Percentiles rank a stretch among this genome's conserved stretches.
Conservation (phyloP, 2,888 invertebrate species). For the Yponomeuta evonymella region DNA sequence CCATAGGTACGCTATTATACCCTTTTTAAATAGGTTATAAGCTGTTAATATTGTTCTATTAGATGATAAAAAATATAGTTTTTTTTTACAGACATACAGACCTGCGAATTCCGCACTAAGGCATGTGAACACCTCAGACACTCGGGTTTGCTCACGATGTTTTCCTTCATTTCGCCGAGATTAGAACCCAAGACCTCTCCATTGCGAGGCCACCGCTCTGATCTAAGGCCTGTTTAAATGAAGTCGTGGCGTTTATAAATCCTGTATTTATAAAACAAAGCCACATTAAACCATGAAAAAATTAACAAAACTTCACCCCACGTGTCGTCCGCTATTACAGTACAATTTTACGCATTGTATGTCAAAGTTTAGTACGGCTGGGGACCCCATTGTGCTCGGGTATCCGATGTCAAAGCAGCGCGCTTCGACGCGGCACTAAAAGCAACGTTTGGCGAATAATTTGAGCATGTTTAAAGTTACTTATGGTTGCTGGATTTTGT, state of each 20-base stretch:
- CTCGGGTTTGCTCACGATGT: no score
- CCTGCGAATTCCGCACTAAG: no score
- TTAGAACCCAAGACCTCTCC: no score
- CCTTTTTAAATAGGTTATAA: no score
- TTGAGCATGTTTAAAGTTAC: conserved; percentile 14
- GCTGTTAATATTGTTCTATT: no score
- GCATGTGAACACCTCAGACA: no score
- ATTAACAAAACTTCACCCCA: background rate
- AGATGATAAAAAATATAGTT: no score
- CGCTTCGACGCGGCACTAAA: conserved; percentile 15
- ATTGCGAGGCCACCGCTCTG: no score
- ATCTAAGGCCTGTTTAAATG: no score
- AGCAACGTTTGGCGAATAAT: conserved; percentile 19
- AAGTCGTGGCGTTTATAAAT: background rate
- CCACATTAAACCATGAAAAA: background rate
- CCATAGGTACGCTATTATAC: no score
- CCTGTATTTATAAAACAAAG: background rate
- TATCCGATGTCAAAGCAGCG: conserved; percentile 20
- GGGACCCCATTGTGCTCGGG: conserved; percentile 13
- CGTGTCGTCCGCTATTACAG: background rate
- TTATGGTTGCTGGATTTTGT: background rate
- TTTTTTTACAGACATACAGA: no score
- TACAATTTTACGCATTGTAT: conserved; percentile 14
- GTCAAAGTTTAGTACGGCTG: conserved; percentile 10
- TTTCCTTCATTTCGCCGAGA: no score